Conservation (phyloP, 2,888 invertebrate species). For the Netelia inedita region DNA sequence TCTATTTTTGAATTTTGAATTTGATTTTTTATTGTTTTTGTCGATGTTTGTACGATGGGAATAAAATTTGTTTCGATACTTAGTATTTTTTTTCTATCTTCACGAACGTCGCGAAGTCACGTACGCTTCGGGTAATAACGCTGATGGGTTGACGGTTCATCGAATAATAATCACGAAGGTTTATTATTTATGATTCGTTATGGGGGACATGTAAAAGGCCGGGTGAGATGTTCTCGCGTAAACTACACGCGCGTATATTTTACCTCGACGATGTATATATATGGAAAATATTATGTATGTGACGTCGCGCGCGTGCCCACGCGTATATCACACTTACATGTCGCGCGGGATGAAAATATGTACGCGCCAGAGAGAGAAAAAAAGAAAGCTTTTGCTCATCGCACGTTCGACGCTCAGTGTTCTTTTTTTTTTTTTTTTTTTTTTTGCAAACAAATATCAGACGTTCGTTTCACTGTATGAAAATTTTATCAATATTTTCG, state of each 20-base stretch:
- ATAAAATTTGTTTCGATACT: not conserved
- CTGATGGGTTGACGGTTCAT: constrained; percentile 27
- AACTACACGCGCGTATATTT: constrained; percentile 74
- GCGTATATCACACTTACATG: constrained; percentile 51
- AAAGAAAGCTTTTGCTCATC: constrained; percentile 1
- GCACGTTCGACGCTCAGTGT: not conserved
- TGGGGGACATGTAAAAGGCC: constrained; percentile 75
- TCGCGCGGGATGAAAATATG: not conserved
- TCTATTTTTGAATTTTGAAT: not conserved
- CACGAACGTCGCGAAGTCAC: not conserved
- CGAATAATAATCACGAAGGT: constrained; percentile 76
- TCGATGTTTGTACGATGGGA: not conserved
- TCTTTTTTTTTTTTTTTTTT: constrained; percentile 5
- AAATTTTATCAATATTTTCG: not conserved
- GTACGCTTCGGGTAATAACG: not conserved
- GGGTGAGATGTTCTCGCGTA: constrained; percentile 73
- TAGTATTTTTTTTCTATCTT: not conserved
- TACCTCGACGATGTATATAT: constrained; percentile 69
- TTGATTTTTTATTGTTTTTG: not conserved
- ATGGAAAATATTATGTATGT: constrained; percentile 48
- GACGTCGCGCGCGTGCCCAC: constrained; percentile 54
- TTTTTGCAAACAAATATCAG: not conserved
- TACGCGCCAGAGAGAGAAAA: not conserved
- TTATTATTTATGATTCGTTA: constrained; percentile 82
- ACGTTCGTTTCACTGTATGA: not conserved